Evolutionary conservation across 2,888 invertebrate genomes (phyloP).

Genomic region (Eupithecia inturbata): DNA sequence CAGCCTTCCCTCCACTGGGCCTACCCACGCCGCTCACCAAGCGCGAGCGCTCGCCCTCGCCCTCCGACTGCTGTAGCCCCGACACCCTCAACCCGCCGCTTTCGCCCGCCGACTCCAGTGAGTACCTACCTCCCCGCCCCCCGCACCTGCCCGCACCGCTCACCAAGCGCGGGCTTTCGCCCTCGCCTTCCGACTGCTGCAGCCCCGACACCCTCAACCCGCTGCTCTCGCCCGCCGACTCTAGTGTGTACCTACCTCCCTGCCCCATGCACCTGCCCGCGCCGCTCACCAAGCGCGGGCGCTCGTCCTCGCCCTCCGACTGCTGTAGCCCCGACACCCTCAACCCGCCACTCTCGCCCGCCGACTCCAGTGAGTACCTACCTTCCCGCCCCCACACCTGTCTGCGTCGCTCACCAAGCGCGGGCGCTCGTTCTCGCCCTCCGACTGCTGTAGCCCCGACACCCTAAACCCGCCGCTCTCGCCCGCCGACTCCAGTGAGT

Average conservation of each 20-base stretch:
- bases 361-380: slow-evolving; percentile 94
- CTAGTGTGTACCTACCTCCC: slow-evolving; percentile 89
- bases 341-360: slow-evolving; percentile 94
- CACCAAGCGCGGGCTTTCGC: slow-evolving; percentile 94
- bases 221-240: slow-evolving; percentile 95
- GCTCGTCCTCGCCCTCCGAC: slow-evolving; percentile 94
- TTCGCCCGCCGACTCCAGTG: slow-evolving; percentile 95
- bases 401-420: slow-evolving; percentile 91
- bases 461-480: slow-evolving; percentile 94
- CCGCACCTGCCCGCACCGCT: slow-evolving; percentile 86
- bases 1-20: slow-evolving; percentile 85
- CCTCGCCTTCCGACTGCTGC: slow-evolving; percentile 94
- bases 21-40: slow-evolving; percentile 90
- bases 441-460: slow-evolving; percentile 95
- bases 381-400: slow-evolving; percentile 76
- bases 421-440: slow-evolving; percentile 93
- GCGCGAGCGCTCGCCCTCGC: slow-evolving; percentile 93
- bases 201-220: slow-evolving; percentile 95
- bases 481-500: slow-evolving; percentile 95
- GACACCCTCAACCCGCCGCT: slow-evolving; percentile 95
- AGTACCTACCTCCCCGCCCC: slow-evolving; percentile 77
- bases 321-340: slow-evolving; percentile 95
- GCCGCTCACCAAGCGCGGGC: slow-evolving; percentile 87
- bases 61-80: slow-evolving; percentile 94
- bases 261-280: neutral